These are phyloP conservation scores for Digitonthophagus gazella DNA, from an alignment of 2,888 invertebrate species.

Conservation along the genomic window DNA sequence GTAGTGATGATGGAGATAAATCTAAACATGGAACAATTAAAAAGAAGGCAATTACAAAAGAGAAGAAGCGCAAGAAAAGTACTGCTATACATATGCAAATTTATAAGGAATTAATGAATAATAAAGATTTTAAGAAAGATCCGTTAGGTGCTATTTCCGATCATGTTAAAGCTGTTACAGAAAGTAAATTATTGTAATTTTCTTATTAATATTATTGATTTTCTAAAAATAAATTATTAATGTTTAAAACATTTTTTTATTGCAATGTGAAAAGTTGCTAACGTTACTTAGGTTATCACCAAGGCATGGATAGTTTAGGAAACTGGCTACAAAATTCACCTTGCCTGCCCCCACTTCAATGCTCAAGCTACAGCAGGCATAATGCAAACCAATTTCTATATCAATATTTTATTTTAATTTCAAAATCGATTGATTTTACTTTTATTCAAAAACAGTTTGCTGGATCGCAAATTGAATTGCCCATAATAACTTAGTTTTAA, in stretches of 20 bases:
- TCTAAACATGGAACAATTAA: slow-evolving; percentile 11
- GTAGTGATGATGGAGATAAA: slow-evolving; percentile 10
- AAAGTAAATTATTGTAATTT: slow-evolving; percentile 22
- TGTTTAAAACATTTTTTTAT: background rate
- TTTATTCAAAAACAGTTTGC: no score
- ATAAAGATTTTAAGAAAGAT: slow-evolving; percentile 24
- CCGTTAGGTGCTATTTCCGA: slow-evolving; percentile 23
- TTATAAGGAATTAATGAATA: slow-evolving; percentile 26
- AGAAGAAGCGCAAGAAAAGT: slow-evolving; percentile 26
- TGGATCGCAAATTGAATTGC: no score
- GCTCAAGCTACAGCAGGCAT: no score
- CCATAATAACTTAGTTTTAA: no score
- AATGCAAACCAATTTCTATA: no score
- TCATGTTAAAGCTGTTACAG: slow-evolving; percentile 25
- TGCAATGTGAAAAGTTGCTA: no score
- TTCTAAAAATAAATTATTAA: slow-evolving; percentile 1
- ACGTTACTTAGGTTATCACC: no score
- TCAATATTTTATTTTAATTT: no score
- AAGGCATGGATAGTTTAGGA: no score
- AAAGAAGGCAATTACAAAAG: slow-evolving; percentile 26
- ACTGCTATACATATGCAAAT: slow-evolving; percentile 20
- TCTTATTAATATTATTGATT: slow-evolving; percentile 1
- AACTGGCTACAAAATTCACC: no score
- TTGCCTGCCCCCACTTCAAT: no score
- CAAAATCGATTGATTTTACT: no score